phyloP scores from a whole-genome alignment of 2,888 invertebrate species.

The Carcina quercana region DNA sequence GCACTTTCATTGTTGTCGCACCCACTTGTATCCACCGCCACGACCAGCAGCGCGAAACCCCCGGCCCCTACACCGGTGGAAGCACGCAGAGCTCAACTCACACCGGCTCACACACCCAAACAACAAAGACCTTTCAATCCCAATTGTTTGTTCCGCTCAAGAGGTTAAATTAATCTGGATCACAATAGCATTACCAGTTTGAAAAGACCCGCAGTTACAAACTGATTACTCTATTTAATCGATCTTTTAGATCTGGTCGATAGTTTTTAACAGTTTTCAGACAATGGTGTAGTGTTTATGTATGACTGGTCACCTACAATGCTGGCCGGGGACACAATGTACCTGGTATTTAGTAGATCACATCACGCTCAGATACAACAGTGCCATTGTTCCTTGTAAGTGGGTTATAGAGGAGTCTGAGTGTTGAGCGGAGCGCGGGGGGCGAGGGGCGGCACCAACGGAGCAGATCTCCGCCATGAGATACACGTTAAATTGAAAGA shows the following conservation, averaged over 20 bases:
- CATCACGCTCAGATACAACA: too few relatives aligned
- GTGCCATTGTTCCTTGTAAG: too few relatives aligned
- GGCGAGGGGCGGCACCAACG: too few relatives aligned
- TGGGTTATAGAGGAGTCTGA: too few relatives aligned
- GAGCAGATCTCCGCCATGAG: too few relatives aligned
- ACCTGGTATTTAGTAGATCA: conserved; percentile 22
- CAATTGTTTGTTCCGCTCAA: conserved; percentile 5
- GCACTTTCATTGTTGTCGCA: conserved; percentile 40
- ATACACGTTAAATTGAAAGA: too few relatives aligned
- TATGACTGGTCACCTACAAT: conserved; percentile 41
- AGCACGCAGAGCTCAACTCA: conserved; percentile 19
- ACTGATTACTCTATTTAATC: conserved; percentile 17
- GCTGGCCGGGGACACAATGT: conserved; percentile 21
- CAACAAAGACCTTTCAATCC: conserved; percentile 5
- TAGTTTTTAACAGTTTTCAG: conserved; percentile 9
- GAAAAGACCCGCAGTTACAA: conserved; percentile 20
- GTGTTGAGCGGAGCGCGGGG: too few relatives aligned
- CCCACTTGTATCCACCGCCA: conserved; percentile 16
- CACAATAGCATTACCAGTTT: conserved; percentile 19
- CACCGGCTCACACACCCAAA: conserved; percentile 14
- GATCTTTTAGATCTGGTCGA: conserved; percentile 24
- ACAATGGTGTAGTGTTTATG: conserved; percentile 40
- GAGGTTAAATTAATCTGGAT: conserved; percentile 14
- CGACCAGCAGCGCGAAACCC: conserved; percentile 26
- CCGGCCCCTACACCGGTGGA: conserved; percentile 16